These are phyloP conservation scores for Pitangus sulphuratus DNA, from an alignment of 2,797 vertebrate species.

Conservation along the genomic window DNA sequence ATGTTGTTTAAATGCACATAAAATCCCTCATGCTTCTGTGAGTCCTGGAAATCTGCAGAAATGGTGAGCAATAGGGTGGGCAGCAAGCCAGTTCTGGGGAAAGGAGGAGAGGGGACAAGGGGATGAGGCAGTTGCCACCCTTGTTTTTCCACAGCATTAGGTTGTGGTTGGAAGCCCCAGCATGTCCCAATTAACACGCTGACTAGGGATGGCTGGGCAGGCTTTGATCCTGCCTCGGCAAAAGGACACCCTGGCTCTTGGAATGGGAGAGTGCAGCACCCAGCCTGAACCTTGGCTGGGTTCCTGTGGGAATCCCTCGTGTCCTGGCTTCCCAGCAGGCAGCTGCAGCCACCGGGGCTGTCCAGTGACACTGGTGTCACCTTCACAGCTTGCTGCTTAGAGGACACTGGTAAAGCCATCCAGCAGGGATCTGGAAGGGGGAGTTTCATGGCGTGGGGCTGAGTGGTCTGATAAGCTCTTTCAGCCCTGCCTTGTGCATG, in stretches of 20 bases:
- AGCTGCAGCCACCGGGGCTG: not conserved
- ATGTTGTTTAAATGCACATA: not conserved
- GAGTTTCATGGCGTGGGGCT: not conserved
- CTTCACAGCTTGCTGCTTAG: not conserved
- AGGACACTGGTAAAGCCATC: not conserved
- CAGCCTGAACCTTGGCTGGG: conserved; percentile 1
- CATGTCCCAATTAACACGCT: not conserved
- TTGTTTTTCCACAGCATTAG: not conserved
- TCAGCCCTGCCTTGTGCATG: not conserved
- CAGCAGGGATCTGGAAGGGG: not conserved
- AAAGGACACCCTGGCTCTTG: not conserved
- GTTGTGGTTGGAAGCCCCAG: not conserved
- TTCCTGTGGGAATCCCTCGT: conserved; percentile 38
- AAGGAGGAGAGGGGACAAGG: not conserved
- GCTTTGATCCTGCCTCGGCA: not conserved
- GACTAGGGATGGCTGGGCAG: not conserved
- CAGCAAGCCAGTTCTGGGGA: not conserved
- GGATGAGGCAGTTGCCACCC: not conserved
- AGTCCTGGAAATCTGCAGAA: not conserved
- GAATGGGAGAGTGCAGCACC: not conserved
- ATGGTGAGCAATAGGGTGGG: not conserved
- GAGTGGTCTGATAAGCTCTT: not conserved
- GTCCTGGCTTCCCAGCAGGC: conserved; percentile 4
- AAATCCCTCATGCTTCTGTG: not conserved
- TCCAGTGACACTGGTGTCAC: not conserved